A percentile compares a stretch with the other conserved stretches of the same genome.
These are phyloP conservation scores for Zoanthus solanderi DNA, from an alignment of 92 coral and sea anemone species.

Conservation along the genomic window DNA sequence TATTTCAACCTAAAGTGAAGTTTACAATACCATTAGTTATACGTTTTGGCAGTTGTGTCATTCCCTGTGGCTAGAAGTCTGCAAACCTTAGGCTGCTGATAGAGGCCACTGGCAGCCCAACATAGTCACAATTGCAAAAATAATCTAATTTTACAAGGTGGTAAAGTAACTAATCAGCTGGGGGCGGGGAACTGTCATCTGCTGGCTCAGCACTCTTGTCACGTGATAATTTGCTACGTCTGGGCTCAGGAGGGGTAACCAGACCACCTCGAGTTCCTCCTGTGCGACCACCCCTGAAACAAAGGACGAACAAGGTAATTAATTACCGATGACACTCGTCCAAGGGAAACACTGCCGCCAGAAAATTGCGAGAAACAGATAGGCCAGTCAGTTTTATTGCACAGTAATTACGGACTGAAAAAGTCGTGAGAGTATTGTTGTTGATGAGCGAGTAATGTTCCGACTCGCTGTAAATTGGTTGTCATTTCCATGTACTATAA, in stretches of 20 bases:
- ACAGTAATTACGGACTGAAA: too few relatives aligned
- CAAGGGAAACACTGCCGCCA: too few relatives aligned
- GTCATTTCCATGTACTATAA: too few relatives aligned
- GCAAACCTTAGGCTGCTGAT: background rate
- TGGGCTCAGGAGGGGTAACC: slow-evolving; percentile 96
- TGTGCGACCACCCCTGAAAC: slow-evolving; percentile 36
- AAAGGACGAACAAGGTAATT: background rate
- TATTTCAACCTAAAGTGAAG: slow-evolving; percentile 36
- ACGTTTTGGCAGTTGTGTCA: background rate
- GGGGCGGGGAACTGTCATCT: slow-evolving; percentile 27
- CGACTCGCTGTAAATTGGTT: too few relatives aligned
- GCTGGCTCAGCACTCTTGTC: slow-evolving; percentile 14
- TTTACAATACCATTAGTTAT: slow-evolving; percentile 31
- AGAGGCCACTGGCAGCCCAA: background rate
- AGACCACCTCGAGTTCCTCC: slow-evolving; percentile 86
- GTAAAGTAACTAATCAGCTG: slow-evolving; percentile 18
- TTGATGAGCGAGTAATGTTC: too few relatives aligned
- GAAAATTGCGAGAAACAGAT: too few relatives aligned
- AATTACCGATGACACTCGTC: too few relatives aligned
- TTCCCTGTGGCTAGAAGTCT: background rate
- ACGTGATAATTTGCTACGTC: slow-evolving; percentile 46
- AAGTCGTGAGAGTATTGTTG: too few relatives aligned
- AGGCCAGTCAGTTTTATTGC: too few relatives aligned
- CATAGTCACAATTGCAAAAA: slow-evolving; percentile 31
- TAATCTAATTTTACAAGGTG: slow-evolving; percentile 23